Conservation (phyloP, 2,888 invertebrate species). For the Tolmerus cingulatus region DNA sequence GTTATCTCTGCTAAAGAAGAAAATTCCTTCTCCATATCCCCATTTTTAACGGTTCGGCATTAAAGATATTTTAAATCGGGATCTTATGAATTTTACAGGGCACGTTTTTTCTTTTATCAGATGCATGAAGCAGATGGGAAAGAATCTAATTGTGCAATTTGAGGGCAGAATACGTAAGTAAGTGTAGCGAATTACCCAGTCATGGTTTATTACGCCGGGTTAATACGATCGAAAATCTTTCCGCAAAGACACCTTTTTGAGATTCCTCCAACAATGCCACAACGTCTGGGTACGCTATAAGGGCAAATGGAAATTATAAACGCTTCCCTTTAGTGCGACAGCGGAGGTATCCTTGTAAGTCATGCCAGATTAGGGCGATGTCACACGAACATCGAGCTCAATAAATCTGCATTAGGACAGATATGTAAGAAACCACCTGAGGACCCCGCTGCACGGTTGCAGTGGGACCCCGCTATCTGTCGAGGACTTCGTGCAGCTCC, state of each 20-base stretch:
- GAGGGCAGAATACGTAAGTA: neutral
- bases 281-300: neutral
- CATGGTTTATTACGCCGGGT: neutral
- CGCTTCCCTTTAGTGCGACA: neutral
- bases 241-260: neutral
- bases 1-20: neutral
- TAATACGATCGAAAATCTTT: neutral
- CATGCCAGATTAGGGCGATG: conserved; percentile 16
- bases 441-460: neutral
- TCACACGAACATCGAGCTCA: conserved; percentile 7
- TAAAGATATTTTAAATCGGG: neutral
- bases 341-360: neutral
- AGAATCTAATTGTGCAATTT: neutral
- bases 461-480: neutral
- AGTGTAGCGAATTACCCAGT: neutral
- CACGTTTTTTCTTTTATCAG: neutral
- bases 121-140: neutral
- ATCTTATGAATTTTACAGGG: neutral
- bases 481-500: neutral
- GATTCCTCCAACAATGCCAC: neutral
- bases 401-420: conserved; percentile 34
- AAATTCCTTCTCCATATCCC: neutral
- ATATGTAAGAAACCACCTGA: conserved; percentile 23
- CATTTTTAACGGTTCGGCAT: no score
- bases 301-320: conserved; percentile 26